Conservation (phyloP, 1,140 invertebrate species). For the Aphidius gifuensis region DNA sequence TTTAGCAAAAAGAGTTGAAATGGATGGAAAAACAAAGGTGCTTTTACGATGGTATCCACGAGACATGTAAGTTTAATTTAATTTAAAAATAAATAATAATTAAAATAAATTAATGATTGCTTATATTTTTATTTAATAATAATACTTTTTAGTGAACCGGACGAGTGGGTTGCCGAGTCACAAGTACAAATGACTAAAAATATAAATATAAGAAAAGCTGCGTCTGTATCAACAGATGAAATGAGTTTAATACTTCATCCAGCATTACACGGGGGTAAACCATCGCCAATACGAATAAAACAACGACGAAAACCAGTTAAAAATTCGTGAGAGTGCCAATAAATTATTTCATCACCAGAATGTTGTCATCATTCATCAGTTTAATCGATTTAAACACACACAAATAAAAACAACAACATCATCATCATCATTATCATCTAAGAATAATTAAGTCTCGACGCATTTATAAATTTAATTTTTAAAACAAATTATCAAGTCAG, state of each 20-base stretch:
- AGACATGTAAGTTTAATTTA: constrained; percentile 62
- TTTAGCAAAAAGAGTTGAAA: constrained; percentile 61
- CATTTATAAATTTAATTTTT: no score
- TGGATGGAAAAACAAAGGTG: constrained; percentile 61
- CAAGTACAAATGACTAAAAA: constrained; percentile 56
- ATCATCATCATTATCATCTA: no score
- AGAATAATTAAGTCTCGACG: no score
- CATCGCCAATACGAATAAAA: constrained; percentile 35
- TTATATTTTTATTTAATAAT: constrained; percentile 1
- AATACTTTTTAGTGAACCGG: constrained; percentile 53
- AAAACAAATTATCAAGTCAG: no score
- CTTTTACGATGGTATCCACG: constrained; percentile 67
- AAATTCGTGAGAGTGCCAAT: constrained; percentile 41
- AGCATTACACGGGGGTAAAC: constrained; percentile 35
- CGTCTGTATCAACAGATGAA: constrained; percentile 46
- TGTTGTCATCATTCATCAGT: neutral
- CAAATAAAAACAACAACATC: no score
- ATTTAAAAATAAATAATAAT: constrained; percentile 13
- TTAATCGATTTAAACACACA: neutral
- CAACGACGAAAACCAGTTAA: constrained; percentile 49
- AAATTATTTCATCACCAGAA: constrained; percentile 5
- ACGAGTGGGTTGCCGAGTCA: constrained; percentile 63
- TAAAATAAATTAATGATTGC: neutral
- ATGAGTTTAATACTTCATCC: constrained; percentile 45
- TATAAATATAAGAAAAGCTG: constrained; percentile 55